A percentile compares a stretch with the other conserved stretches of the same genome.
Evolutionary conservation across 2,113 vertebrate species (phyloP).

Genomic region (Pterophyllum scalare): DNA sequence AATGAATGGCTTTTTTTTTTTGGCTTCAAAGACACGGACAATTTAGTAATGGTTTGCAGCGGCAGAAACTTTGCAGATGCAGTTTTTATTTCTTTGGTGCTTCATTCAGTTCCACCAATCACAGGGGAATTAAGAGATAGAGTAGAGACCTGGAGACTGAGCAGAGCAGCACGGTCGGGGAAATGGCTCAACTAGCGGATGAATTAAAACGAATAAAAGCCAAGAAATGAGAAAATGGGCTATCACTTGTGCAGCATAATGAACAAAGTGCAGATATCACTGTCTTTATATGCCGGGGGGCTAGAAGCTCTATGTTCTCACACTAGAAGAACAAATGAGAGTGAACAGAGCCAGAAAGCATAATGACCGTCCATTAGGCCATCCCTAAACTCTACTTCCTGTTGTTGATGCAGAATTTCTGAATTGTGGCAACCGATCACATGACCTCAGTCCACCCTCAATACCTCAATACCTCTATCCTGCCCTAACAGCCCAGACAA

Average conservation of each 20-base stretch:
- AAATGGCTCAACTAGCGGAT: slow-evolving; percentile 68
- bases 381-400: slow-evolving; percentile 68
- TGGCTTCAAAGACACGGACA: slow-evolving; percentile 38
- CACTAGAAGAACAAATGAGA: slow-evolving; percentile 63
- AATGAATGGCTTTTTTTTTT: slow-evolving; percentile 13
- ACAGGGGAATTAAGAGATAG: slow-evolving; percentile 69
- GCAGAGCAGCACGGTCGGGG: slow-evolving; percentile 53
- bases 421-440: slow-evolving; percentile 59
- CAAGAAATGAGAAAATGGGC: slow-evolving; percentile 71
- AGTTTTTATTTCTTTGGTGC: slow-evolving; percentile 41
- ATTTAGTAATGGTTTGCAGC: slow-evolving; percentile 36
- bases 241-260: slow-evolving; percentile 73
- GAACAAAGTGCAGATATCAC: slow-evolving; percentile 74
- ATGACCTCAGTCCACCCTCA: slow-evolving; percentile 55
- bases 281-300: slow-evolving; percentile 59
- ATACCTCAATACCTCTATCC: slow-evolving; percentile 35
- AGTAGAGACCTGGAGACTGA: slow-evolving; percentile 58
- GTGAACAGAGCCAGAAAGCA: slow-evolving; percentile 57
- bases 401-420: slow-evolving; percentile 51
- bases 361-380: slow-evolving; percentile 69
- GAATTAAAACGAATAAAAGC: slow-evolving; percentile 79
- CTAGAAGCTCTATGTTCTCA: slow-evolving; percentile 62
- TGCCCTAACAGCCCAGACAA: not conserved
- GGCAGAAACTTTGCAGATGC: slow-evolving; percentile 50
- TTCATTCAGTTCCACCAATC: slow-evolving; percentile 60